Conservation (phyloP, 1,140 invertebrate species). For the Drosophila bifasciata region DNA sequence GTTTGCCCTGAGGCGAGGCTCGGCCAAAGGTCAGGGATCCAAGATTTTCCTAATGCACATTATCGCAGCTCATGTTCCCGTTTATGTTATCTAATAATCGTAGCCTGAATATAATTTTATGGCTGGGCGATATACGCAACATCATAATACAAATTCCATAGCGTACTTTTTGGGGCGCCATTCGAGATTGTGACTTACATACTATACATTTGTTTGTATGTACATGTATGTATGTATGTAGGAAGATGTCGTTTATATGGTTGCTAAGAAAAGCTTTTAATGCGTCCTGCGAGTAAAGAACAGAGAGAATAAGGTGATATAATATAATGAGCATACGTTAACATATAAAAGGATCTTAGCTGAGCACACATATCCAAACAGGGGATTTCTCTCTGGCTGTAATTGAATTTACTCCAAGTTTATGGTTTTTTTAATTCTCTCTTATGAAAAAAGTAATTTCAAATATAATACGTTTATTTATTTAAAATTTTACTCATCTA, state of each 20-base stretch:
- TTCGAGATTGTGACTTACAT: constrained; percentile 15
- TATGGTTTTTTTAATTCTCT: neutral
- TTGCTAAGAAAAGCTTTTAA: too few relatives aligned
- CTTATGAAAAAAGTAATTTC: too few relatives aligned
- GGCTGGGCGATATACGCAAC: constrained; percentile 37
- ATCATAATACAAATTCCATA: constrained; percentile 61
- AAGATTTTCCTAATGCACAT: constrained; percentile 27
- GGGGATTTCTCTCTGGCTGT: neutral
- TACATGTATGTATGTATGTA: too few relatives aligned
- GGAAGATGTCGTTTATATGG: too few relatives aligned
- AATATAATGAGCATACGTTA: neutral
- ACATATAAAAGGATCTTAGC: neutral
- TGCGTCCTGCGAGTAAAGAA: too few relatives aligned
- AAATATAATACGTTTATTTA: too few relatives aligned
- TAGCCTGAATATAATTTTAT: constrained; percentile 51
- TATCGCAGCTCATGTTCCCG: constrained; percentile 43
- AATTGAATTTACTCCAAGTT: constrained; percentile 46
- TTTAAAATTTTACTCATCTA: too few relatives aligned
- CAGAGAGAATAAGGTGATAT: too few relatives aligned
- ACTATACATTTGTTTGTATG: neutral
- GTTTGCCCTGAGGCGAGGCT: constrained; percentile 10
- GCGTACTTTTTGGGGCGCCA: constrained; percentile 26
- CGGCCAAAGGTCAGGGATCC: neutral
- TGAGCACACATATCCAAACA: neutral
- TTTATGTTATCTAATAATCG: constrained; percentile 74